Conservation (phyloP, 2,113 vertebrate genomes). For the Ranitomeya imitator region DNA sequence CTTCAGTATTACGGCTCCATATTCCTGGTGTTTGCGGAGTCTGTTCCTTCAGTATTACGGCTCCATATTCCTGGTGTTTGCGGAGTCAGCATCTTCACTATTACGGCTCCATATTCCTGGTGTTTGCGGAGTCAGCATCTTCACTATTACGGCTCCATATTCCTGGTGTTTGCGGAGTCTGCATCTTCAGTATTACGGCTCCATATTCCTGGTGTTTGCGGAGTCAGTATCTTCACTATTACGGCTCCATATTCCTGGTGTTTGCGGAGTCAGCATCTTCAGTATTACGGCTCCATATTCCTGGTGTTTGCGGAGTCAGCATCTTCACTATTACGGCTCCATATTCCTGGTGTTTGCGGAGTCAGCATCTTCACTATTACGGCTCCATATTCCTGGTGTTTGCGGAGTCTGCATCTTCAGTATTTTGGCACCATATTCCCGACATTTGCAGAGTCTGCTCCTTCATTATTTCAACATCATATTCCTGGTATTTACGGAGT, state of each 20-base stretch:
- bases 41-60: too few species aligned
- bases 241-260: too few species aligned
- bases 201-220: too few species aligned
- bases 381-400: too few species aligned
- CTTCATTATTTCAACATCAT: not conserved
- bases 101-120: too few species aligned
- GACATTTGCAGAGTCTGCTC: not conserved
- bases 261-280: not conserved
- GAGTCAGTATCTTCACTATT: not conserved
- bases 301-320: not conserved
- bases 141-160: conserved; percentile 31
- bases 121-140: not conserved
- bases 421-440: too few species aligned
- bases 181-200: too few species aligned
- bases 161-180: not conserved
- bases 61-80: too few species aligned
- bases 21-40: conserved; percentile 16
- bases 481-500: conserved; percentile 11
- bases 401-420: not conserved
- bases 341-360: conserved; percentile 40
- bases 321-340: not conserved
- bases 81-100: not conserved
- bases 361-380: too few species aligned
- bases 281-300: conserved; percentile 34
- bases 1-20: conserved; percentile 3